phyloP scores from a whole-genome alignment of 2,888 invertebrate species.

The Gisinianus flammeolus region DNA sequence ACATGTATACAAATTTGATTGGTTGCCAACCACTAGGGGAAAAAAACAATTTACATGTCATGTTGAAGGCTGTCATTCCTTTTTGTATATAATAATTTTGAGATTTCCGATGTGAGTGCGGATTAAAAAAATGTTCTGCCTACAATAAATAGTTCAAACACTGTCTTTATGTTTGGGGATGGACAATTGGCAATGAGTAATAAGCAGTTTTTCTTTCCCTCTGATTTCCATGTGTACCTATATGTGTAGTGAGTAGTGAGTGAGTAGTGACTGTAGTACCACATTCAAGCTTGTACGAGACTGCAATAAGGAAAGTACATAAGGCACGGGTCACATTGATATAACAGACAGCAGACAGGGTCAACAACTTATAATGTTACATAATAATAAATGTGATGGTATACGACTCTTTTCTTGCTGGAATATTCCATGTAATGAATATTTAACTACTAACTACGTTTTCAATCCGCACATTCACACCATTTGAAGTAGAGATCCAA shows the following conservation, averaged over 20 bases:
- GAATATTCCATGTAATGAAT: no score
- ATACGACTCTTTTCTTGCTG: not conserved
- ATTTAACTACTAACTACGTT: no score
- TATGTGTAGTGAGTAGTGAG: slow-evolving; percentile 5
- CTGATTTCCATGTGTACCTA: not conserved
- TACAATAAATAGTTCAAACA: not conserved
- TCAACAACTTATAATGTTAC: slow-evolving; percentile 5
- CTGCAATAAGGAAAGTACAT: not conserved
- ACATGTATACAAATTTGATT: no score
- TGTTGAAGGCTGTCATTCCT: not conserved
- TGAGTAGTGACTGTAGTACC: not conserved
- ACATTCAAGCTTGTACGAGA: not conserved
- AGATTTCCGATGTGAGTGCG: not conserved
- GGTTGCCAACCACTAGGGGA: not conserved
- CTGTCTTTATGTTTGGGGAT: not conserved
- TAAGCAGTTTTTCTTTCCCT: not conserved
- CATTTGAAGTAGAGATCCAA: no score
- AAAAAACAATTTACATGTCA: not conserved
- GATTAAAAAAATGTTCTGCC: not conserved
- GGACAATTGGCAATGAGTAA: not conserved
- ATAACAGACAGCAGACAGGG: not conserved
- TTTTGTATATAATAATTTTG: not conserved
- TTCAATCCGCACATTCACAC: no score
- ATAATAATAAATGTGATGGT: no score
- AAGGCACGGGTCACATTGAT: not conserved